Evolutionary conservation across 2,888 invertebrate species (phyloP), one percentile per base, ranked within the genome.

Genomic region (Bimastos eiseni): DNA sequence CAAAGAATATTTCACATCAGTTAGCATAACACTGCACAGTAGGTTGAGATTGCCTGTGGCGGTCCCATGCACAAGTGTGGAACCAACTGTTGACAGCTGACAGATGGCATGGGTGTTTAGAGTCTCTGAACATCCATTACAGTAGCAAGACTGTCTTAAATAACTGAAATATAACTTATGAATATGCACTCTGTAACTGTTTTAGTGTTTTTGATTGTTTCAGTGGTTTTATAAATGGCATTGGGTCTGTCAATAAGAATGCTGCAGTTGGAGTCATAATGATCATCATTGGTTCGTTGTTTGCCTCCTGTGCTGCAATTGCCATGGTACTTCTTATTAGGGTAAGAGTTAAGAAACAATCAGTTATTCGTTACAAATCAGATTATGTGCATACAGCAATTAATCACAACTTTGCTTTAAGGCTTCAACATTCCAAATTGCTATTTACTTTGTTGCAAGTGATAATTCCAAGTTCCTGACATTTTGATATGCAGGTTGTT

Each of bases 241-340:
- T 90, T 55, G 19, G 34, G 30, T 89, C 37, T 95, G 38, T 83
- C 86, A 93, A 92, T 15, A 90, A 92, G 94, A 96, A 92, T 96
- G 96, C 92, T 96, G 96, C 97, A 88, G 96, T 97, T 33, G 98
- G 98, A 17, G 96, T 98, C 91, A 95, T 98, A 92, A 96, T 97
- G 91, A 95, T 98, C 91, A 94, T 97, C 90, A 96, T 98, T 93
- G 92, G 91, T 6, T 33, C 97, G 92, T 97, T 97, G 89, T 98
- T 98, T 95, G 96, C 97, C 92, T 95, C 96, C 41, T 97, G 97
- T 91, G 97, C 97, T 83, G 96, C 96, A 86, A 97, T 97, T 90
- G 97, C 98, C 95, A 95, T 98, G 92, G 96, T 98, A 95, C 96
- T 98, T 93, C 96, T 98, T 93, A 97, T 97, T 89, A 98, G 98